A percentile compares a stretch with the other conserved stretches of the same genome.
phyloP scores from a whole-genome alignment of 2,797 vertebrate genomes.

The Syngnathus rostellatus region DNA sequence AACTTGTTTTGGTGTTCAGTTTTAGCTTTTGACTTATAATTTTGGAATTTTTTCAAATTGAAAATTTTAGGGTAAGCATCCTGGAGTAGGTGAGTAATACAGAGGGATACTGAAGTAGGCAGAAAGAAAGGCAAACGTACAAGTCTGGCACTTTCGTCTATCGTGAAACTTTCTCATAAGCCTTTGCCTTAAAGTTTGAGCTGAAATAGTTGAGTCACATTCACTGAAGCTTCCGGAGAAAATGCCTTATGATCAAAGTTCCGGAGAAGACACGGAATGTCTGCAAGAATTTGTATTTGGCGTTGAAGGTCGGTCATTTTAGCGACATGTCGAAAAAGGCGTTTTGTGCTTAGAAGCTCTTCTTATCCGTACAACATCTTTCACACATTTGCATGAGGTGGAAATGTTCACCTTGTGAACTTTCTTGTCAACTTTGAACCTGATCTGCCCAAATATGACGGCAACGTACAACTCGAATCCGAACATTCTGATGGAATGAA shows the following conservation, averaged over 20 bases:
- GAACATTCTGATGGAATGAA: too few species aligned
- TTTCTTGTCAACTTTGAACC: background rate
- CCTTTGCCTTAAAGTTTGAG: conserved; percentile 48
- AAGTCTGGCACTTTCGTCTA: conserved; percentile 44
- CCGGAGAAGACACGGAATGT: conserved; percentile 46
- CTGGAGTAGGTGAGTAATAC: background rate
- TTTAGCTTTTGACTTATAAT: background rate
- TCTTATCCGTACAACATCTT: background rate
- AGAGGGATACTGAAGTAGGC: conserved; percentile 36
- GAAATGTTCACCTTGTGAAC: background rate
- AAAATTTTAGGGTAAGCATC: too few species aligned
- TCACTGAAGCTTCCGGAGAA: conserved; percentile 36
- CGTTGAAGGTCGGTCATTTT: conserved; percentile 47
- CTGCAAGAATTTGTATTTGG: conserved; percentile 50
- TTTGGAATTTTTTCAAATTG: background rate
- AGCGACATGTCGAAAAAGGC: conserved; percentile 29
- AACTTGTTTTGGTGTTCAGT: background rate
- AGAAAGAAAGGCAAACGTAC: conserved; percentile 34
- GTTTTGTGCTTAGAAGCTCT: background rate
- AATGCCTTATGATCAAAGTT: conserved; percentile 64
- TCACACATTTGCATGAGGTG: background rate
- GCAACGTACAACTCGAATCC: too few species aligned
- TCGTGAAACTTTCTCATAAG: conserved; percentile 60
- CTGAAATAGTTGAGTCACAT: conserved; percentile 62
- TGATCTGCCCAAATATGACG: too few species aligned